These are phyloP conservation scores for Beroe ovata DNA, from an alignment of 37 sponge, comb jelly and placozoan species.

Conservation along the genomic window DNA sequence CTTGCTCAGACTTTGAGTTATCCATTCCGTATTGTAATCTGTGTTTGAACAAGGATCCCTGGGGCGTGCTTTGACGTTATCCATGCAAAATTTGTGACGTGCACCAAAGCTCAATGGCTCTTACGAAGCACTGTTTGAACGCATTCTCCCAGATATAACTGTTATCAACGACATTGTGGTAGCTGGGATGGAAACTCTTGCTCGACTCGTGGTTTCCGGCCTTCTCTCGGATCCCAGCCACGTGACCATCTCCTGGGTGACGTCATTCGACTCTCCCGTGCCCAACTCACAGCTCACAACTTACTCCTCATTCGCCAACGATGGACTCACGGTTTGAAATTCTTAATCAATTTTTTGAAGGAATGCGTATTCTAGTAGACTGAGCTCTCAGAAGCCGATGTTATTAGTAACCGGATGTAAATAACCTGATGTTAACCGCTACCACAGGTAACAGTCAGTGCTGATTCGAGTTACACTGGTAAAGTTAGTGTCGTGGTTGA, in stretches of 20 bases:
- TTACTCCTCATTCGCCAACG: background rate
- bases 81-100: no score
- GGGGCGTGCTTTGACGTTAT: no score
- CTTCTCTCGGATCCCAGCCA: background rate
- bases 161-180: background rate
- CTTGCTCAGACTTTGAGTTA: no score
- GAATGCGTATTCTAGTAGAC: no score
- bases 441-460: background rate
- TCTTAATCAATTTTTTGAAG: no score
- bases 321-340: background rate
- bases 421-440: no score
- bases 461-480: background rate
- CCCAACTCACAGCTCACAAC: background rate
- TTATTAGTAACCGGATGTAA: no score
- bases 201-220: background rate
- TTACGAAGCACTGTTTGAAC: no score
- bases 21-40: no score
- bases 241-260: background rate
- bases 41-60: no score
- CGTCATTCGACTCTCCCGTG: background rate
- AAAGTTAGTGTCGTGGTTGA: background rate
- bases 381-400: no score
- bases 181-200: background rate
- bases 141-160: background rate
- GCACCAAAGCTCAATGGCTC: no score